Conservation (phyloP, 1,140 invertebrate species). For the Drosophila burlai region DNA sequence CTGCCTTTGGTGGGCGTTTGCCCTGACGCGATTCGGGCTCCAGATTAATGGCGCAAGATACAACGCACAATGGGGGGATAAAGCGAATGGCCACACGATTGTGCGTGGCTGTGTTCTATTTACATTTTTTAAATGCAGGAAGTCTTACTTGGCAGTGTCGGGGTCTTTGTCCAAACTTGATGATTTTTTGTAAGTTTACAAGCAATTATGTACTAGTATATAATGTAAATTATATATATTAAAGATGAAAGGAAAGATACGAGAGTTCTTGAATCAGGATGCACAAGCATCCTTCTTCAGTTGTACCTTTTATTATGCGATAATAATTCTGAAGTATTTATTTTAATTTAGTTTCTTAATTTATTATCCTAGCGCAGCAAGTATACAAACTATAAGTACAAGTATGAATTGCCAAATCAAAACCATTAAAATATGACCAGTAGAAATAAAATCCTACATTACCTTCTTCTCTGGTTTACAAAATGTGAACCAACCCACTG, state of each 20-base stretch:
- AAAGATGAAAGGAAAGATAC: fast-evolving
- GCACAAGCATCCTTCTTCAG: neutral
- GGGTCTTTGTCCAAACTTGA: neutral
- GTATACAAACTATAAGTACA: too few relatives aligned
- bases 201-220: neutral
- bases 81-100: neutral
- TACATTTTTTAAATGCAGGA: conserved; percentile 7
- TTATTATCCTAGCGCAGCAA: too few relatives aligned
- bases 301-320: neutral
- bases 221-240: neutral
- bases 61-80: conserved; percentile 12
- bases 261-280: fast-evolving
- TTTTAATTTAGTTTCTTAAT: too few relatives aligned
- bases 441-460: too few relatives aligned
- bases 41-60: conserved; percentile 37
- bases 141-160: neutral
- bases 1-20: conserved; percentile 54
- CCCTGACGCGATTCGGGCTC: conserved; percentile 23
- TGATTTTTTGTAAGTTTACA: neutral
- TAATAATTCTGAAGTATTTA: neutral
- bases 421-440: too few relatives aligned
- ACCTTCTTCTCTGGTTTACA: too few relatives aligned
- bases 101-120: conserved; percentile 4
- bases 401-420: too few relatives aligned
- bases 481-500: too few relatives aligned